Percentiles rank a stretch among this genome's conserved stretches.
These are phyloP conservation scores for Nesidiocoris tenuis DNA, from an alignment of 2,888 invertebrate genomes.

Conservation along the genomic window DNA sequence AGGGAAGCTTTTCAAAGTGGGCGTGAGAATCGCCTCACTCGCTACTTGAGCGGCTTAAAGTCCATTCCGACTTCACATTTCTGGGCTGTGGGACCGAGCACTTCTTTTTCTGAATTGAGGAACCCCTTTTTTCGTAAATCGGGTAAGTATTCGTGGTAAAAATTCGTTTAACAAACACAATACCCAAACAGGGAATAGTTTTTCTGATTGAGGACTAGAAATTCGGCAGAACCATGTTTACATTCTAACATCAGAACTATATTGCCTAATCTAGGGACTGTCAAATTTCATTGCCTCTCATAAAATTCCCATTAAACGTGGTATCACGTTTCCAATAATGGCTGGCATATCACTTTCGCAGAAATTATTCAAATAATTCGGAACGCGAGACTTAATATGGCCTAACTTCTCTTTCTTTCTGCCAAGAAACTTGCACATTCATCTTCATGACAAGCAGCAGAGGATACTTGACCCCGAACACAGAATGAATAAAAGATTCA, in stretches of 20 bases:
- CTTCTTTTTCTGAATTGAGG: no score
- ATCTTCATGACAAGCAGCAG: constrained; percentile 8
- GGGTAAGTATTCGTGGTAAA: no score
- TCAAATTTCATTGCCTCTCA: no score
- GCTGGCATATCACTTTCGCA: not conserved
- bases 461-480: constrained; percentile 24
- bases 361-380: not conserved
- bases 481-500: constrained; percentile 22
- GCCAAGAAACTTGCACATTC: constrained; percentile 6
- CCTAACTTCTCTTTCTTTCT: not conserved
- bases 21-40: not conserved
- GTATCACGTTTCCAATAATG: not conserved
- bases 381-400: not conserved
- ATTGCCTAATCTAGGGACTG: no score
- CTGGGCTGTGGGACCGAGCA: no score
- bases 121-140: no score
- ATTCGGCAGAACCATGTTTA: no score
- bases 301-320: not conserved
- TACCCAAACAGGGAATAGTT: no score
- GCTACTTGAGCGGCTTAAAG: not conserved
- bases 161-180: no score
- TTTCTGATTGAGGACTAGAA: no score
- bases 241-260: no score
- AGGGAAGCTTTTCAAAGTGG: not conserved
- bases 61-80: no score